Evolutionary conservation across 2,888 invertebrate species (phyloP).

Genomic region (Trachelus iudaicus): DNA sequence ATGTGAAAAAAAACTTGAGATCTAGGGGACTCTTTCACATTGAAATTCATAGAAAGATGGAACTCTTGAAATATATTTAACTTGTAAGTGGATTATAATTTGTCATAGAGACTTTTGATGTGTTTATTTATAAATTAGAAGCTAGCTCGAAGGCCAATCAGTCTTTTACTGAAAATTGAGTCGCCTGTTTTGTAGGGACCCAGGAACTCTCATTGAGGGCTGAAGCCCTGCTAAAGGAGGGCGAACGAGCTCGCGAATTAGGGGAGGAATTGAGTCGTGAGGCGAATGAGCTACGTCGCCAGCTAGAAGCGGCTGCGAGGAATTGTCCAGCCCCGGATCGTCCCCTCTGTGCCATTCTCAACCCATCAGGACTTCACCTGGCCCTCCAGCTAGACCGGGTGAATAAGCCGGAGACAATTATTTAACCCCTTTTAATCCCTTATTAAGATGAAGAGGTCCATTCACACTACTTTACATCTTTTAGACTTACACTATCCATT

Average conservation of each 20-base stretch:
- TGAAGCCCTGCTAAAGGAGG: slow-evolving; percentile 70
- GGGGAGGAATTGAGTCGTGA: slow-evolving; percentile 71
- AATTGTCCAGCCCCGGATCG: slow-evolving; percentile 78
- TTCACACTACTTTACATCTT: neutral
- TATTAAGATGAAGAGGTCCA: slow-evolving; percentile 23
- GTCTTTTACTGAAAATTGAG: neutral
- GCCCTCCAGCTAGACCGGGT: slow-evolving; percentile 74
- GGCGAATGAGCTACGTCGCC: slow-evolving; percentile 71
- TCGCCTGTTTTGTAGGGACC: slow-evolving; percentile 67
- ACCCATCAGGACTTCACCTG: slow-evolving; percentile 77
- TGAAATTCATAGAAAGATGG: neutral
- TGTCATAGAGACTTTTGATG: neutral
- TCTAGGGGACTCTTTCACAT: neutral
- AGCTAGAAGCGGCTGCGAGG: slow-evolving; percentile 72
- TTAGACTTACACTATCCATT: neutral
- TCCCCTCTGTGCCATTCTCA: slow-evolving; percentile 80
- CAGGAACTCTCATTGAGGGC: slow-evolving; percentile 71
- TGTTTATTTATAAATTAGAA: neutral
- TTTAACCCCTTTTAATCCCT: slow-evolving; percentile 24
- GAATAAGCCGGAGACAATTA: slow-evolving; percentile 41
- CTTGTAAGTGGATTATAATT: neutral
- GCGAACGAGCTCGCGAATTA: slow-evolving; percentile 69
- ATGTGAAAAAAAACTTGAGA: neutral
- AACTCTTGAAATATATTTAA: neutral
- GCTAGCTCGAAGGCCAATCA: neutral